phyloP scores from a whole-genome alignment of 2,113 vertebrate species.

The Nicator chloris region DNA sequence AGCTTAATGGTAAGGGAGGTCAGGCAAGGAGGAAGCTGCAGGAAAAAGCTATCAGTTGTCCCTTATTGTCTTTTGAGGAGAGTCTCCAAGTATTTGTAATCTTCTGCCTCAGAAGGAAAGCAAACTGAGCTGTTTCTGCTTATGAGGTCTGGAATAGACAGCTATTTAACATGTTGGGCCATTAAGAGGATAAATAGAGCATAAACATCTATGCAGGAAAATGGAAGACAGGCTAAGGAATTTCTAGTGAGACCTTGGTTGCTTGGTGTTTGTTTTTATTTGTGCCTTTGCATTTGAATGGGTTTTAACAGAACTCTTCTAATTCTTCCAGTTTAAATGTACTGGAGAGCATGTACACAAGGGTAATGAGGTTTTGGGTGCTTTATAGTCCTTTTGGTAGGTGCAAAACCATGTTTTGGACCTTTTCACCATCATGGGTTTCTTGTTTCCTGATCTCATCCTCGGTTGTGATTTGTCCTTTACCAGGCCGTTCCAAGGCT shows the following conservation, averaged over 20 bases:
- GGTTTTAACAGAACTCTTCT: background rate
- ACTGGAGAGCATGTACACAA: background rate
- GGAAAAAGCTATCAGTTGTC: background rate
- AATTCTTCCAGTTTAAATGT: background rate
- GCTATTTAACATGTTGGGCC: background rate
- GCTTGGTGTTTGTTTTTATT: background rate
- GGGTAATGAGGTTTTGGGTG: background rate
- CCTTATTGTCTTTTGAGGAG: background rate
- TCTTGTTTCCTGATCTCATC: background rate
- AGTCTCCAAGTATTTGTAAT: background rate
- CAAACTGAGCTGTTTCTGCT: background rate
- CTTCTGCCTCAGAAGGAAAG: background rate
- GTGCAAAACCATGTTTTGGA: background rate
- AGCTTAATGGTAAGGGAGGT: background rate
- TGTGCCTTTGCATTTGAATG: background rate
- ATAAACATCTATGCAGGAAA: background rate
- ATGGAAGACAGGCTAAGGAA: background rate
- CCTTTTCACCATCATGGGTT: background rate
- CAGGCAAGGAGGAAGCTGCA: background rate
- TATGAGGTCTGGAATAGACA: background rate
- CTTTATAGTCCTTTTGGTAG: background rate
- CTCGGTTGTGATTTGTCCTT: background rate
- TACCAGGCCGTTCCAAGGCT: background rate
- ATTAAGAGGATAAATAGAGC: background rate
- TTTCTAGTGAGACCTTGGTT: background rate